Percentiles rank a stretch among this genome's conserved stretches.
Conservation (phyloP, 2,888 invertebrate species). For the Mimas tiliae region DNA sequence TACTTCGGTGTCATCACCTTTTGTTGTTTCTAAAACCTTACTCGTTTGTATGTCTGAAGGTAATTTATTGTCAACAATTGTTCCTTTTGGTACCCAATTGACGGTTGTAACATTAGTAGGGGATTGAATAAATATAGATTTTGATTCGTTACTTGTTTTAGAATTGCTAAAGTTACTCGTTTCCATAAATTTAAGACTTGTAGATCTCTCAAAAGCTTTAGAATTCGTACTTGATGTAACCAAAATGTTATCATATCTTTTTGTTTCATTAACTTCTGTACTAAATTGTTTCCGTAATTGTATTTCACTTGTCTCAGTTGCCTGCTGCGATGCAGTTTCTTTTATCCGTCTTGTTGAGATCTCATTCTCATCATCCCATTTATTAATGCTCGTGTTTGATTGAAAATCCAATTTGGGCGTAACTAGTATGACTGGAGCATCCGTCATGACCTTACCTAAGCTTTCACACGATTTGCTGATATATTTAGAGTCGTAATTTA, state of each 20-base stretch:
- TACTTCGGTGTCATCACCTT: neutral
- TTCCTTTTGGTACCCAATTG: neutral
- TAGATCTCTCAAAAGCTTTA: neutral
- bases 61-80: neutral
- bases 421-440: conserved; percentile 27
- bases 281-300: conserved; percentile 15
- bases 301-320: conserved; percentile 3
- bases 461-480: neutral
- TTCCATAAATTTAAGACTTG: neutral
- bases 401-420: conserved; percentile 21
- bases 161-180: neutral
- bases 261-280: conserved; percentile 4
- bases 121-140: neutral
- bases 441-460: conserved; percentile 6
- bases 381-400: conserved; percentile 30
- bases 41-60: neutral
- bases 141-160: neutral
- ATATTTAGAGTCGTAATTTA: neutral
- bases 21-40: neutral
- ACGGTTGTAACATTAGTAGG: neutral
- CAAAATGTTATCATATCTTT: neutral
- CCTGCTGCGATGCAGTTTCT: neutral
- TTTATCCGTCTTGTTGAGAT: conserved; percentile 27
- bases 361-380: conserved; percentile 30
- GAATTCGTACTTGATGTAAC: neutral